These are phyloP conservation scores for Rhynchophorus ferrugineus DNA, from an alignment of 1,140 invertebrate species.

Conservation along the genomic window DNA sequence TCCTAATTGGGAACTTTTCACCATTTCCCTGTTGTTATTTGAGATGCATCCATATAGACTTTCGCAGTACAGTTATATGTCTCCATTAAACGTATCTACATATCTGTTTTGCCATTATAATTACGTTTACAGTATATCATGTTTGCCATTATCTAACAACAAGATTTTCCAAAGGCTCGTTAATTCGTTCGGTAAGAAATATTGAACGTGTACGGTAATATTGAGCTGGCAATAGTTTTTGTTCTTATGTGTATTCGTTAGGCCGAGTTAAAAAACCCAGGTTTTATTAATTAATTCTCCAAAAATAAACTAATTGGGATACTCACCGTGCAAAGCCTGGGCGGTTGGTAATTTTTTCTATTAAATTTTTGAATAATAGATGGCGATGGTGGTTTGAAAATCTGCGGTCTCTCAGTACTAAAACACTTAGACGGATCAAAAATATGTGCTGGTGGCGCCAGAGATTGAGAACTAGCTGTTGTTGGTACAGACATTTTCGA, in stretches of 20 bases:
- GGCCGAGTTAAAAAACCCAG: too few relatives aligned
- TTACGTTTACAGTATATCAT: too few relatives aligned
- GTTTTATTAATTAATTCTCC: too few relatives aligned
- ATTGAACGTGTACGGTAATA: too few relatives aligned
- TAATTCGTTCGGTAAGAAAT: too few relatives aligned
- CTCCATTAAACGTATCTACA: not conserved
- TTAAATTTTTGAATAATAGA: constrained; percentile 14
- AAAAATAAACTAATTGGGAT: not conserved
- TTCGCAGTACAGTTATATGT: constrained; percentile 1
- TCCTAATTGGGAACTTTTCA: constrained; percentile 29
- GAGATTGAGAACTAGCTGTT: constrained; percentile 3
- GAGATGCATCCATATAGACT: constrained; percentile 16
- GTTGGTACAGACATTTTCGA: constrained; percentile 28
- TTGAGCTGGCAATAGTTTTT: too few relatives aligned
- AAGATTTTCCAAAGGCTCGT: too few relatives aligned
- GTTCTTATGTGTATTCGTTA: too few relatives aligned
- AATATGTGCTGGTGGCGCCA: not conserved
- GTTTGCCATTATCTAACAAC: too few relatives aligned
- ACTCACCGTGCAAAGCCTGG: constrained; percentile 43
- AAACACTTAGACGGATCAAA: constrained; percentile 16
- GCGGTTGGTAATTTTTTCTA: constrained; percentile 34
- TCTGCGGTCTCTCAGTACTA: not conserved
- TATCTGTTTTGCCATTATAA: too few relatives aligned
- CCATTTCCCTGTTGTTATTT: constrained; percentile 24
- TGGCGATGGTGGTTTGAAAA: constrained; percentile 8